phyloP scores from a whole-genome alignment of 2,113 vertebrate genomes.

The Sturnira hondurensis region DNA sequence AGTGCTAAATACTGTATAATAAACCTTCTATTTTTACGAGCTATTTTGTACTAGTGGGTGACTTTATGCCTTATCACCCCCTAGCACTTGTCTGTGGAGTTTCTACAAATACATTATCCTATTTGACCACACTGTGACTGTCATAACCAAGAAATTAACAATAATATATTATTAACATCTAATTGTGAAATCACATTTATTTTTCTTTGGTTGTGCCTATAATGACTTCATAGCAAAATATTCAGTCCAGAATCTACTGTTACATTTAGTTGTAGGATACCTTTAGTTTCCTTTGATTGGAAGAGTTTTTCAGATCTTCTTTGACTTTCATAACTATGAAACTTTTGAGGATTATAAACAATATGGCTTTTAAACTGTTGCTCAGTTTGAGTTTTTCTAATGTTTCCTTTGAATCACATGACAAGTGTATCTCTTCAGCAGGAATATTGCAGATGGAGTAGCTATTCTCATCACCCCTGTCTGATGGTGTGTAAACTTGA shows the following conservation, averaged over 20 bases:
- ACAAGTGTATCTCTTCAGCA: not conserved
- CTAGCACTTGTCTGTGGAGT: not conserved
- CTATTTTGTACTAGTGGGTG: not conserved
- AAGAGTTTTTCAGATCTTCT: not conserved
- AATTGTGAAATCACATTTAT: not conserved
- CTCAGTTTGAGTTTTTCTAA: not conserved
- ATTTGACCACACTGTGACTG: not conserved
- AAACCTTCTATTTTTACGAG: not conserved
- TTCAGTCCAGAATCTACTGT: not conserved
- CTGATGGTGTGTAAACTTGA: not conserved
- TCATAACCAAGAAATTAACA: not conserved
- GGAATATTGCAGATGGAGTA: not conserved
- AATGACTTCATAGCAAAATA: not conserved
- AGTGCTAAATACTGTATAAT: not conserved
- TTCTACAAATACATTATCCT: not conserved
- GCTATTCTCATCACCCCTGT: not conserved
- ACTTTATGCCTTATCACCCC: not conserved
- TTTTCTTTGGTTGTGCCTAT: not conserved
- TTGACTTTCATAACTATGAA: not conserved
- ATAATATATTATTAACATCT: not conserved
- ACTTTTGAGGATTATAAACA: not conserved
- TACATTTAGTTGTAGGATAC: not conserved
- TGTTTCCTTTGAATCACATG: not conserved
- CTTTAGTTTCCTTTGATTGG: not conserved
- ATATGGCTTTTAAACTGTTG: not conserved